Evolutionary conservation across 92 coral and sea anemone species (phyloP).

Genomic region (Palythoa heliodiscus): DNA sequence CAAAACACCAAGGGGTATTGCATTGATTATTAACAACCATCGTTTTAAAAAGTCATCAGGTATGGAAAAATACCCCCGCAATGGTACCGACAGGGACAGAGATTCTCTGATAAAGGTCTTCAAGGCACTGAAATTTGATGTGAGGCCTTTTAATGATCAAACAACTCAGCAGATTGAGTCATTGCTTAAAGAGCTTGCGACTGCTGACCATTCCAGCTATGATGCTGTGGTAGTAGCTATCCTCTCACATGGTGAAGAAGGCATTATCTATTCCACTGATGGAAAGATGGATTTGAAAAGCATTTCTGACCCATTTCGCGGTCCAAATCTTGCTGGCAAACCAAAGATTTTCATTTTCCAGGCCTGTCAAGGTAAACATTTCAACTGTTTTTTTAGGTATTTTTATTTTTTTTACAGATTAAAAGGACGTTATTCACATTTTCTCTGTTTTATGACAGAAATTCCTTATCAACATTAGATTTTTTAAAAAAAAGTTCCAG

Average conservation of each 20-base stretch:
- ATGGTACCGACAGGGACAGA: slow-evolving; percentile 84
- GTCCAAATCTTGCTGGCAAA: slow-evolving; percentile 72
- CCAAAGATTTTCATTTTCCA: slow-evolving; percentile 89
- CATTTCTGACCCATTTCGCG: slow-evolving; percentile 67
- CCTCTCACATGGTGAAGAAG: slow-evolving; percentile 86
- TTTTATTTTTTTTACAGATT: neutral
- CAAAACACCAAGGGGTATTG: slow-evolving; percentile 64
- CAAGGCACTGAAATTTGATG: slow-evolving; percentile 59
- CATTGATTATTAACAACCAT: slow-evolving; percentile 81
- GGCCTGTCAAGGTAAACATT: slow-evolving; percentile 80
- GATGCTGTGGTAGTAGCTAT: slow-evolving; percentile 72
- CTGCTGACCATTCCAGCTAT: slow-evolving; percentile 53
- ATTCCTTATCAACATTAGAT: no score
- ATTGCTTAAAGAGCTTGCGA: slow-evolving; percentile 65
- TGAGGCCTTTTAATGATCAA: slow-evolving; percentile 59
- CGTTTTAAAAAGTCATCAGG: slow-evolving; percentile 70
- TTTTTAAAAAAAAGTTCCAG: no score
- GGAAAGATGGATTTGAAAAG: slow-evolving; percentile 70
- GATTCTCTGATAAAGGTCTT: slow-evolving; percentile 63
- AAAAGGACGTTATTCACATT: no score
- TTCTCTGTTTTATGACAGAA: no score
- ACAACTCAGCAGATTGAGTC: slow-evolving; percentile 56
- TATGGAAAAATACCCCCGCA: slow-evolving; percentile 78
- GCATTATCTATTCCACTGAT: slow-evolving; percentile 81
- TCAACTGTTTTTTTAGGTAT: neutral